Evolutionary conservation across 2,797 vertebrate genomes (phyloP), one percentile per base, ranked within the genome.

Genomic region (Phrynocephalus vlangalii): DNA sequence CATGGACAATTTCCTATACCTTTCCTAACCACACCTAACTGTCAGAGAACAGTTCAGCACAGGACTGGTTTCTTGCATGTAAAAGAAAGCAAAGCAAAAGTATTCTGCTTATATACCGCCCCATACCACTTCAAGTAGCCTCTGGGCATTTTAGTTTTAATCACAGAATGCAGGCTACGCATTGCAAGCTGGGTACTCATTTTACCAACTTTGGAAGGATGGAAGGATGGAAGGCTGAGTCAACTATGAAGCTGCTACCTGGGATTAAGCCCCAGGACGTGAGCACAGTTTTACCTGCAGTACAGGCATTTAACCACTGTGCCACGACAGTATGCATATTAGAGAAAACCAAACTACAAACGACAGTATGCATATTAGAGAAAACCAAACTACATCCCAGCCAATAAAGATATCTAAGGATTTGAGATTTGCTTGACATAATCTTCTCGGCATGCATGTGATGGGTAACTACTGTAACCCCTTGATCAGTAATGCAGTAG

Each of bases 401-500:
- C 38, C 26, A 81, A 82, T 24, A 67, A 50, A 75, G 79, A 82
- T 24, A 13, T 82, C 56, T 26, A 75, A 63, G 11, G 56, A 76
- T 75, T 82, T n/a, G 33, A 87, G 30, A 68, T n/a, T 60, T 63
- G 28, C 30, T 87, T 82, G 50, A 76, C 71, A 87, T 80, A 79
- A 80, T 80, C 50, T 80, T 86, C 24, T 76, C 28, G 44, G 33
- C 44, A 82, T 82, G 28, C 79, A 67, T 82, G 71, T 20, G 38
- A 87, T 50, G 26, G 24, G 44, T 1, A 11, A 82, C 28, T 33
- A 28, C 24, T 10, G 38, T 33, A 87, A 20, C 13, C 86, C 18
- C 72, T 82, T 56, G 79, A 82, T 87, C 85, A 67, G 79, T 73
- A 75, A 82, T 67, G 60, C n/a, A 77, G 38, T 60, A 80, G 85